These are phyloP conservation scores for Avahi laniger DNA, from an alignment of 2,797 vertebrate genomes.

Conservation along the genomic window DNA sequence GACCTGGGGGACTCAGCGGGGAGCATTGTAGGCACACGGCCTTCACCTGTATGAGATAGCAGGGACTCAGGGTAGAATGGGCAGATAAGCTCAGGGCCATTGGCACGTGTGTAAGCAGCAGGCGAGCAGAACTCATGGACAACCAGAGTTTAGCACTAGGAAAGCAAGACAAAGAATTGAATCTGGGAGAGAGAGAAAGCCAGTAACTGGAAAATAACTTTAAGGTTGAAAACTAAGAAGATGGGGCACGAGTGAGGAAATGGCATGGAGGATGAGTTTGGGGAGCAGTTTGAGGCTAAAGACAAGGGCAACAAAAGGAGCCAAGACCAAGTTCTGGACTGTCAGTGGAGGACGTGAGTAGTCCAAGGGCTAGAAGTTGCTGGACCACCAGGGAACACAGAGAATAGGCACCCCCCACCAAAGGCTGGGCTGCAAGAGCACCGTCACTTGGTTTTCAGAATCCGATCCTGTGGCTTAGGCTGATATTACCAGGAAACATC, in stretches of 20 bases:
- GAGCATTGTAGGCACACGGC: not conserved
- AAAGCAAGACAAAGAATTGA: not conserved
- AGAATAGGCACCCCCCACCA: rapidly evolving
- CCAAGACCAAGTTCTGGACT: not conserved
- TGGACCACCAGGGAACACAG: not conserved
- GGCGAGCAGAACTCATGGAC: not conserved
- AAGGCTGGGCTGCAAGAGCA: not conserved
- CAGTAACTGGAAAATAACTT: not conserved
- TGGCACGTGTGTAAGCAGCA: not conserved
- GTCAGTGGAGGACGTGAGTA: not conserved
- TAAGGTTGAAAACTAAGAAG: not conserved
- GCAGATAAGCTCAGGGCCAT: too few relatives aligned
- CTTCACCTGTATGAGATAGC: not conserved
- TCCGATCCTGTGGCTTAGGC: not conserved
- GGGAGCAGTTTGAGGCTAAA: not conserved
- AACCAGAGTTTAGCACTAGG: not conserved
- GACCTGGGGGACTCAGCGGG: not conserved
- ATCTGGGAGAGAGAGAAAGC: not conserved
- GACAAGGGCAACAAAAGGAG: not conserved
- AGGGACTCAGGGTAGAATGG: not conserved
- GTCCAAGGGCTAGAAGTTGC: not conserved
- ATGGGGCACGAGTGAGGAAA: not conserved
- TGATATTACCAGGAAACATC: too few relatives aligned
- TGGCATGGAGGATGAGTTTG: not conserved
- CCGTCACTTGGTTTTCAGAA: not conserved